Evolutionary conservation across 2,888 invertebrate species (phyloP).

Genomic region (Hyposoter dolosus): DNA sequence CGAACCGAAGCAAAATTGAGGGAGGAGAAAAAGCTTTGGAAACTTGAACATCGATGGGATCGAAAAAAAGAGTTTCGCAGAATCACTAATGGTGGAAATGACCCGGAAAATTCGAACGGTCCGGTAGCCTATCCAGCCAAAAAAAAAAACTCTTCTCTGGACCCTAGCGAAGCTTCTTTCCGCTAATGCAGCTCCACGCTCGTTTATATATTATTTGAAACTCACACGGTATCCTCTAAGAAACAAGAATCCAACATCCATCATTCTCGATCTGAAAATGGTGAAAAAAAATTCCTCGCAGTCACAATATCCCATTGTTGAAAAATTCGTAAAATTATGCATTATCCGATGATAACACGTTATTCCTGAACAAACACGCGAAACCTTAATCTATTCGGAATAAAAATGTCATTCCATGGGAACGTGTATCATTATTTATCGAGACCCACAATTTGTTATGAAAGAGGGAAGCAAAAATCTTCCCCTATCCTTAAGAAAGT

Average conservation of each 20-base stretch:
- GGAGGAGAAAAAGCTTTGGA: conserved; percentile 40
- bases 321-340: conserved; percentile 25
- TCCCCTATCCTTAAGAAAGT: too few species aligned
- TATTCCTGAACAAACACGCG: not conserved
- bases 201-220: conserved; percentile 53
- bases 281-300: conserved; percentile 29
- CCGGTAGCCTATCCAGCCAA: conserved; percentile 54
- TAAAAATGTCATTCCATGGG: not conserved
- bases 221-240: conserved; percentile 39
- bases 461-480: too few species aligned
- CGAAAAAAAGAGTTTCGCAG: conserved; percentile 67
- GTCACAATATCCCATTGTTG: not conserved
- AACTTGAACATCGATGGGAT: conserved; percentile 35
- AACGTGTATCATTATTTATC: not conserved
- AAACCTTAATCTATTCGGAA: not conserved
- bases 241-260: conserved; percentile 62
- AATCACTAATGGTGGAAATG: conserved; percentile 70
- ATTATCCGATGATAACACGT: conserved; percentile 5
- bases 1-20: conserved; percentile 52
- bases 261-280: conserved; percentile 44
- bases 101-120: conserved; percentile 65
- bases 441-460: not conserved
- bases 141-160: conserved; percentile 45
- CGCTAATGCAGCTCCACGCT: conserved; percentile 52
- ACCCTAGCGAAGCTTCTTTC: conserved; percentile 16